Conservation (phyloP, 2,797 vertebrate genomes). For the Myotis findleyi region DNA sequence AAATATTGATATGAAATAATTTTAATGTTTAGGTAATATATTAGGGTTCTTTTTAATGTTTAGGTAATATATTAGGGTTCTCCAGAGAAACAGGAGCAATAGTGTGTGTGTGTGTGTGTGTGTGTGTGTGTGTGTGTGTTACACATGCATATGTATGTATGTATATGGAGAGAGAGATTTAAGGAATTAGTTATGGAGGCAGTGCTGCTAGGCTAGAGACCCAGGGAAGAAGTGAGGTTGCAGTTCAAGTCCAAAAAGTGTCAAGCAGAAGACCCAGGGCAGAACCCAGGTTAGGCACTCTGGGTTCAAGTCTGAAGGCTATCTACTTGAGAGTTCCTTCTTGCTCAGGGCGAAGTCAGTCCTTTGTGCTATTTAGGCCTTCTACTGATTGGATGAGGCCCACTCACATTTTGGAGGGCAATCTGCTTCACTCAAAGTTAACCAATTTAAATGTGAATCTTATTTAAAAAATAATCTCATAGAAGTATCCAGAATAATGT, state of each 20-base stretch:
- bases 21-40: slow-evolving; percentile 19
- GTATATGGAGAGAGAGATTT: background rate
- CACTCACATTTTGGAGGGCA: background rate
- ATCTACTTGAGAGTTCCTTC: background rate
- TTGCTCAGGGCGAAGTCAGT: background rate
- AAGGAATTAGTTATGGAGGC: slow-evolving; percentile 26
- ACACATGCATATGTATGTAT: too few species aligned
- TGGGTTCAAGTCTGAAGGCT: background rate
- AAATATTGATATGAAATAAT: slow-evolving; percentile 9
- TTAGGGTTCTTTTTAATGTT: slow-evolving; percentile 45
- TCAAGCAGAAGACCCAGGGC: background rate
- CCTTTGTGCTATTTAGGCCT: background rate
- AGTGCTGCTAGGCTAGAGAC: background rate
- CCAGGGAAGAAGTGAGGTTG: background rate
- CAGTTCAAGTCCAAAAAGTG: background rate
- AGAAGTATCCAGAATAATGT: slow-evolving; percentile 1
- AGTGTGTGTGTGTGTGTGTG: too few species aligned
- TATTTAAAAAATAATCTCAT: background rate
- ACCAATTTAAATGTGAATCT: background rate
- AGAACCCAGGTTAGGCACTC: background rate
- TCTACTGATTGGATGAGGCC: background rate
- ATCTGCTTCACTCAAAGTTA: background rate
- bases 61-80: background rate
- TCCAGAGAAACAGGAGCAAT: slow-evolving; percentile 3
- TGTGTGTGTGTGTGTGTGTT: background rate